These are phyloP conservation scores for Noctua janthina DNA, from an alignment of 2,888 invertebrate genomes.

Conservation along the genomic window DNA sequence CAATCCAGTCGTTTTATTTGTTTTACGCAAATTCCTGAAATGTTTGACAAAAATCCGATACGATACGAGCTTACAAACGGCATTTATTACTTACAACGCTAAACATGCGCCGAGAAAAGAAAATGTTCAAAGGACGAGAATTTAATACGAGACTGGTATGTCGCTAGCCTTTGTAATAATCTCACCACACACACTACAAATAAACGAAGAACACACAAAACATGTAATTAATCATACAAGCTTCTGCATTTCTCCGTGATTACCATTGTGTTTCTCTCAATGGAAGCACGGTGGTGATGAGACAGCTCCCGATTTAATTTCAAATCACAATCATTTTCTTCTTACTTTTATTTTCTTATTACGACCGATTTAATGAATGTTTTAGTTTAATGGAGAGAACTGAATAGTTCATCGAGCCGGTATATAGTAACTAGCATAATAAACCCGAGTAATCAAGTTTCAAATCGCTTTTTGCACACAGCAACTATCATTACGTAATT, in stretches of 20 bases:
- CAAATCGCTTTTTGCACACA: constrained; percentile 66
- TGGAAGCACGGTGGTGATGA: constrained; percentile 73
- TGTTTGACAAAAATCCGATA: constrained; percentile 36
- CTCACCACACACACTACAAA: constrained; percentile 48
- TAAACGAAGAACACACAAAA: constrained; percentile 51
- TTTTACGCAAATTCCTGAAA: constrained; percentile 29
- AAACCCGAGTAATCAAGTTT: constrained; percentile 66
- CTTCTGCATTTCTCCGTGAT: constrained; percentile 81
- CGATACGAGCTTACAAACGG: constrained; percentile 36
- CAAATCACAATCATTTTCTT: constrained; percentile 77
- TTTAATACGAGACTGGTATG: constrained; percentile 49
- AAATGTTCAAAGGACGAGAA: constrained; percentile 43
- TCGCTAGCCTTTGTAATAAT: constrained; percentile 47
- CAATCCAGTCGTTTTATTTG: constrained; percentile 15
- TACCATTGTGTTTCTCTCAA: constrained; percentile 81
- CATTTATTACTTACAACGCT: constrained; percentile 39
- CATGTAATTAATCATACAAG: constrained; percentile 82
- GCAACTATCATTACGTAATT: constrained; percentile 66
- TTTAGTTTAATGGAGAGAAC: constrained; percentile 75
- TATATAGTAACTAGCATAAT: constrained; percentile 63
- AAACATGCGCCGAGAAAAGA: constrained; percentile 24
- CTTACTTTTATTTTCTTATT: constrained; percentile 78
- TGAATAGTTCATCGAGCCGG: constrained; percentile 69
- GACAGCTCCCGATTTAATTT: constrained; percentile 82
- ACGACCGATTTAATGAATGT: constrained; percentile 79